phyloP scores from a whole-genome alignment of 2,113 vertebrate species.

The Lepus americanus region DNA sequence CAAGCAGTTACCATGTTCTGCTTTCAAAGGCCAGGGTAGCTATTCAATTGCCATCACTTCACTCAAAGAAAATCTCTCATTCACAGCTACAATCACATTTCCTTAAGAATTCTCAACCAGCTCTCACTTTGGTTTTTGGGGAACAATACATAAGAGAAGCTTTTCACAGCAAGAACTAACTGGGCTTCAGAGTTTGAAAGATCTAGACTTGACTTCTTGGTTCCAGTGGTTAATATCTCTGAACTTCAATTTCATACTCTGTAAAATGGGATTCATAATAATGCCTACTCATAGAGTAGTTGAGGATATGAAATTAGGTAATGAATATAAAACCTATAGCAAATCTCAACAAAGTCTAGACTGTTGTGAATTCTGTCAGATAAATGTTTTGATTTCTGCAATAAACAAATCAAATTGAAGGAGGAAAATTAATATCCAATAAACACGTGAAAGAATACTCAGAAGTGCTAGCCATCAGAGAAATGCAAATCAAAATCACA shows the following conservation, averaged over 20 bases:
- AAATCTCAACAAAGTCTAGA: neutral
- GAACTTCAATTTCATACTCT: neutral
- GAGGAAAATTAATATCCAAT: too few relatives aligned
- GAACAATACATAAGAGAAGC: neutral
- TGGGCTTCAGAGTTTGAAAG: neutral
- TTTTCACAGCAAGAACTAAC: neutral
- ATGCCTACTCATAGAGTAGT: neutral
- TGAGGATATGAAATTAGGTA: neutral
- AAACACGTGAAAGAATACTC: too few relatives aligned
- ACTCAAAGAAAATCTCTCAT: neutral
- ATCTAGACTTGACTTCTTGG: neutral
- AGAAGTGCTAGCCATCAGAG: too few relatives aligned
- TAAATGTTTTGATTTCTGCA: neutral
- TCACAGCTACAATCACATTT: neutral
- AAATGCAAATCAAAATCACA: too few relatives aligned
- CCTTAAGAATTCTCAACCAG: neutral
- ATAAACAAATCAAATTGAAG: neutral
- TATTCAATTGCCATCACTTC: neutral
- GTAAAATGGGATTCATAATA: neutral
- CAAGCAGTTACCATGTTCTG: neutral
- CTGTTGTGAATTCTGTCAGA: neutral
- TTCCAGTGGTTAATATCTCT: neutral
- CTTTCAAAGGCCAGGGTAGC: neutral
- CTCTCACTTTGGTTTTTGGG: neutral
- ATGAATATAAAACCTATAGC: neutral